Evolutionary conservation across 1,140 invertebrate genomes (phyloP), one percentile per base, ranked within the genome.

Genomic region (Drosophila chauvacae): DNA sequence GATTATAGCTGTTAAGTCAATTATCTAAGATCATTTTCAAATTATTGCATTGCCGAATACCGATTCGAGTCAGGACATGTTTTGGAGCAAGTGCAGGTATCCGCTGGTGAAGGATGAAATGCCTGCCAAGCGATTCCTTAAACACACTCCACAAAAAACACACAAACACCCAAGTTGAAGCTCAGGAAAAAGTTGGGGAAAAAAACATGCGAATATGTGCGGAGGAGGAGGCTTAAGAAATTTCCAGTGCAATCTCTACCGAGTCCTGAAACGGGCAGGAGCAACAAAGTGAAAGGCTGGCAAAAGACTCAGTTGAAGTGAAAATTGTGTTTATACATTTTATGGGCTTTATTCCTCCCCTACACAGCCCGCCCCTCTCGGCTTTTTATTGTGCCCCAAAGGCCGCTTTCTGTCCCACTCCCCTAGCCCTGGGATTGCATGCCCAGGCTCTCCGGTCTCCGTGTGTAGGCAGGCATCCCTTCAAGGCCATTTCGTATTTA

Each of bases 301-400:
- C 64, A 77, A 83, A 85, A 81, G 73, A 48, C 69, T 59, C 50
- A 55, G 58, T 60, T 81, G 45, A 75, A 87, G 75, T 72, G 70
- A 79, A 82, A 86, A 87, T 76, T 79, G 65, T 87, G 75, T 68
- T 86, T 76, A 79, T 74, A 87, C 75, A 76, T 71, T 82, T 76
- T 71, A 82, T 79, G 74, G 69, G 61, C 20, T 45, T 50, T 65
- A 57, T 39, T 14, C 6, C 41, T 0, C 9, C 18, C 7, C 28
- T 23, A 9, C 30, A 1, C n/a, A 7, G 33, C 14, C 2, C 37
- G 1, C 14, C 4, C 28, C 6, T 33, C 42, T 47, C 26, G 23
- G 33, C 23, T 64, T 68, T 68, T 68, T 73, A 58, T 77, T 80
- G 62, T 57, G 77, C 81, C 77, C 73, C 66, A 33, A 80, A 75